phyloP scores from a whole-genome alignment of 2,888 invertebrate genomes.

The Drosophila quasianomalipes region DNA sequence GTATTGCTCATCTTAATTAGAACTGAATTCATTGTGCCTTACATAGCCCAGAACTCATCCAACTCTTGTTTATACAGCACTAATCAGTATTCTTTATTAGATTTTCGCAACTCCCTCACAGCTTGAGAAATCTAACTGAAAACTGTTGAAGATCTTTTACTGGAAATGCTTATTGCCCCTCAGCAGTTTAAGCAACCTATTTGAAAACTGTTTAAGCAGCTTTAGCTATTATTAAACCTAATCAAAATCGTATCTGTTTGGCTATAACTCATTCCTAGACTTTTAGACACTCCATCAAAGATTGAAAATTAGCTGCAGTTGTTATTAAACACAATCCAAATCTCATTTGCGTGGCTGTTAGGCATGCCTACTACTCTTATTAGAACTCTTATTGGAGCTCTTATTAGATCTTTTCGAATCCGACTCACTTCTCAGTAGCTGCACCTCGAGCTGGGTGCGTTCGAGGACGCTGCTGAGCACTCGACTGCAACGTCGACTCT shows the following conservation, averaged over 20 bases:
- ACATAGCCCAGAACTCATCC: not conserved
- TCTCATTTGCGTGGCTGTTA: not conserved
- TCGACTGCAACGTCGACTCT: slow-evolving; percentile 75
- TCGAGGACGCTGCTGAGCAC: slow-evolving; percentile 81
- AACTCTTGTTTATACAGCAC: not conserved
- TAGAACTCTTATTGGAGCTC: too few species aligned
- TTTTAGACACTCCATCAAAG: too few species aligned
- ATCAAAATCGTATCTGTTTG: not conserved
- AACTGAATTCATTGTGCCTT: not conserved
- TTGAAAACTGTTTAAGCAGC: not conserved
- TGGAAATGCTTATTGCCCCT: not conserved
- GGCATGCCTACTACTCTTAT: too few species aligned
- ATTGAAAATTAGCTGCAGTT: too few species aligned
- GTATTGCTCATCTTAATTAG: not conserved
- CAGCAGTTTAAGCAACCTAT: not conserved
- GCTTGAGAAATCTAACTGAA: not conserved
- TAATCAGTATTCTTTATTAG: not conserved
- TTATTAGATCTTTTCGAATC: too few species aligned
- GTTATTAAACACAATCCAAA: not conserved
- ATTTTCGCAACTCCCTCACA: not conserved
- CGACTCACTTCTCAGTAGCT: slow-evolving; percentile 84
- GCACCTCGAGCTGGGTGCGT: slow-evolving; percentile 83
- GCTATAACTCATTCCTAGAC: not conserved
- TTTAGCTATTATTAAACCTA: not conserved
- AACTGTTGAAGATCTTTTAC: not conserved